Evolutionary conservation across 2,113 vertebrate genomes (phyloP).

Genomic region (Poeciliopsis occidentalis): DNA sequence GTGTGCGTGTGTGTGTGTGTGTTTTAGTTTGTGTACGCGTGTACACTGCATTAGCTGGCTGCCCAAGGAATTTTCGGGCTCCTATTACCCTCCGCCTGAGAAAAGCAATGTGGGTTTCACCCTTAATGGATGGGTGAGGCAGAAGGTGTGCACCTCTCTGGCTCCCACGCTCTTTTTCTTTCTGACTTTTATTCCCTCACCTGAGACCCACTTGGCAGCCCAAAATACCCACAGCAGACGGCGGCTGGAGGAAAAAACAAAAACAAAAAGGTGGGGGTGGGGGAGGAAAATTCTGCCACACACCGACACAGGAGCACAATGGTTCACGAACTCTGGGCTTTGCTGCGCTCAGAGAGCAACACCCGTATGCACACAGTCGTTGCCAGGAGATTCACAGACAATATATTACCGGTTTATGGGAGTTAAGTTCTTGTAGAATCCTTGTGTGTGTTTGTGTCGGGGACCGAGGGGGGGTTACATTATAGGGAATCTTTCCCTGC

Average conservation of each 20-base stretch:
- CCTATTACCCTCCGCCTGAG: slow-evolving; percentile 52
- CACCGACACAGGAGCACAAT: slow-evolving; percentile 13
- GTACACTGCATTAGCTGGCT: slow-evolving; percentile 5
- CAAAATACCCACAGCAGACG: slow-evolving; percentile 54
- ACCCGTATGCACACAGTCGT: neutral
- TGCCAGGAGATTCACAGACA: slow-evolving; percentile 24
- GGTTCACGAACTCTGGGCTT: slow-evolving; percentile 21
- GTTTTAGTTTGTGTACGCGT: neutral
- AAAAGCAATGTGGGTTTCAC: slow-evolving; percentile 40
- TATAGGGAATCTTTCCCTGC: neutral
- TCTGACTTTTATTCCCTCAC: slow-evolving; percentile 46
- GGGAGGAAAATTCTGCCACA: slow-evolving; percentile 15
- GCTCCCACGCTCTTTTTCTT: slow-evolving; percentile 3
- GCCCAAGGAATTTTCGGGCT: slow-evolving; percentile 41
- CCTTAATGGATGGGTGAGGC: slow-evolving; percentile 54
- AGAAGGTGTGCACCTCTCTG: slow-evolving; percentile 24
- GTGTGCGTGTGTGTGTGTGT: neutral
- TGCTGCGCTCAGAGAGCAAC: slow-evolving; percentile 32
- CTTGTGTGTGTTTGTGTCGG: neutral
- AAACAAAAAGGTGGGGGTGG: neutral
- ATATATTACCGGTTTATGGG: slow-evolving; percentile 36
- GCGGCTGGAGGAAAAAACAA: slow-evolving; percentile 6
- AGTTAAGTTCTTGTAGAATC: slow-evolving; percentile 22
- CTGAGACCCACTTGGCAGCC: slow-evolving; percentile 57
- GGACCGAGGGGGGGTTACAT: neutral